Conservation (phyloP, 2,888 invertebrate genomes). For the Leptinotarsa tumamoca region DNA sequence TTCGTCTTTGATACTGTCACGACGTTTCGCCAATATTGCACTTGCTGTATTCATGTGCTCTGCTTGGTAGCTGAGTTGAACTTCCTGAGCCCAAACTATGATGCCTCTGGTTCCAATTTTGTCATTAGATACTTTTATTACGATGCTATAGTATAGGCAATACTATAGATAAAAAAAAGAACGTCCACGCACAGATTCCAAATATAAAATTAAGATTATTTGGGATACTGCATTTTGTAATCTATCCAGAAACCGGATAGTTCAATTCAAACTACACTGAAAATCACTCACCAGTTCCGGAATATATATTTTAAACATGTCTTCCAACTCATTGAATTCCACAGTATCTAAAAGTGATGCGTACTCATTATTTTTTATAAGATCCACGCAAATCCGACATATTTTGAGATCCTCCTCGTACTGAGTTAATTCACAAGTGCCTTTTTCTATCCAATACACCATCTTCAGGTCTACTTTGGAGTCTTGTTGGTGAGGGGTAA, state of each 20-base stretch:
- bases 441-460: conserved; percentile 23
- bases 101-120: too few relatives aligned
- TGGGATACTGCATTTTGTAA: background rate
- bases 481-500: conserved; percentile 20
- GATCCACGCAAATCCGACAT: conserved; percentile 31
- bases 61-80: too few relatives aligned
- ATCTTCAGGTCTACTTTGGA: conserved; percentile 22
- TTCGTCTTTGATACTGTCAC: too few relatives aligned
- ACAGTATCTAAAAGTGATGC: conserved; percentile 26
- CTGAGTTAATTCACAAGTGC: conserved; percentile 5
- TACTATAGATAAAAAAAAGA: too few relatives aligned
- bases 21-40: too few relatives aligned
- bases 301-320: conserved; percentile 31
- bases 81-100: too few relatives aligned
- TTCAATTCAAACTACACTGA: background rate
- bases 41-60: too few relatives aligned
- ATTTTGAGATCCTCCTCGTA: conserved; percentile 29
- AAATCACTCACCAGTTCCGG: conserved; percentile 36
- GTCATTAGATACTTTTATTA: too few relatives aligned
- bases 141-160: too few relatives aligned
- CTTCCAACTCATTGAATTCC: conserved; percentile 28
- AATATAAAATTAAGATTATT: background rate
- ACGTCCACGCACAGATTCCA: too few relatives aligned
- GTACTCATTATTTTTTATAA: conserved; percentile 27
- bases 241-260: too few relatives aligned